phyloP scores from a whole-genome alignment of 2,888 invertebrate genomes.

The Limnephilus rhombicus region DNA sequence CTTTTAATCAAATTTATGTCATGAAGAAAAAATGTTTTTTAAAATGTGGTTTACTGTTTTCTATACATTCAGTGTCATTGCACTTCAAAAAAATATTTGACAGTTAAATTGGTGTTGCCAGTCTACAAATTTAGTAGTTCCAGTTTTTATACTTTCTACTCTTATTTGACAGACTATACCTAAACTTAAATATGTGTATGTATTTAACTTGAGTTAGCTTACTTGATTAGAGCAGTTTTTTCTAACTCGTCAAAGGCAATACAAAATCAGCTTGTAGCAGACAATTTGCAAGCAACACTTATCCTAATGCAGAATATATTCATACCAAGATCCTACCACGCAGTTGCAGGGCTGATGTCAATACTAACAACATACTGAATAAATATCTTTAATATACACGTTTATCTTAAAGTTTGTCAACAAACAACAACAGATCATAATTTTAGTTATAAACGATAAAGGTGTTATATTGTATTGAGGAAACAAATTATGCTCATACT shows the following conservation, averaged over 20 bases:
- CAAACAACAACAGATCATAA: neutral
- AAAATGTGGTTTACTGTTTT: too few relatives aligned
- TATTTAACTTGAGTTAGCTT: neutral
- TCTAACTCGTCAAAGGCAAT: neutral
- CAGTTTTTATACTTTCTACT: too few relatives aligned
- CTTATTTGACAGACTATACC: too few relatives aligned
- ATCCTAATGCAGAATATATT: neutral
- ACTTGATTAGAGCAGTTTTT: neutral
- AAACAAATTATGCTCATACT: neutral
- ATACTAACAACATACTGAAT: neutral
- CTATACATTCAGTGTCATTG: too few relatives aligned
- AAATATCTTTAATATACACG: neutral
- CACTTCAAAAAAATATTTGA: too few relatives aligned
- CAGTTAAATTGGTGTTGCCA: too few relatives aligned
- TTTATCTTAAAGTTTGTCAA: neutral
- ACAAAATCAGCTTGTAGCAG: neutral
- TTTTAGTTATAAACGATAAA: neutral
- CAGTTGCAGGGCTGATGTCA: neutral
- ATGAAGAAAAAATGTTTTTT: too few relatives aligned
- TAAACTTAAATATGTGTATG: too few relatives aligned
- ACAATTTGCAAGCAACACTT: neutral
- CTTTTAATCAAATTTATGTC: too few relatives aligned
- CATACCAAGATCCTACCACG: neutral
- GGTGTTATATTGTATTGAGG: neutral
- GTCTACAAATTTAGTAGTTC: too few relatives aligned